Evolutionary conservation across 2,888 invertebrate species (phyloP).

Genomic region (Orchesella flavescens): DNA sequence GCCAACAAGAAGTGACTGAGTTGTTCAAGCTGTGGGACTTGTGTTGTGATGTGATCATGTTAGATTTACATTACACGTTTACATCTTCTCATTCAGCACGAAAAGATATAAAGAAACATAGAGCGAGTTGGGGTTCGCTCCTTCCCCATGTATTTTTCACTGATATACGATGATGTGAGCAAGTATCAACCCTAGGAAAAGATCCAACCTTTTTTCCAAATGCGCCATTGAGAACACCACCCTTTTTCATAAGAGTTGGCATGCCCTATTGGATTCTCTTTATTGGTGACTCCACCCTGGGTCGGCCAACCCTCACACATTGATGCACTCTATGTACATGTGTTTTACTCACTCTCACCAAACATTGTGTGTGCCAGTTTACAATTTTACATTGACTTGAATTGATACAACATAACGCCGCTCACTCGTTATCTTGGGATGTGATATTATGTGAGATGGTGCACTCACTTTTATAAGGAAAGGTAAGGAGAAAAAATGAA

Average conservation of each 20-base stretch:
- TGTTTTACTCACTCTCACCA: too few relatives aligned
- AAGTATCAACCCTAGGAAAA: constrained; percentile 46
- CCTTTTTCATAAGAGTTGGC: constrained; percentile 46
- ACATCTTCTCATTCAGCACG: not conserved
- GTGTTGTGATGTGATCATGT: constrained; percentile 32
- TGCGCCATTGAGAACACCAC: constrained; percentile 63
- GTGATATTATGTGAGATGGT: not conserved
- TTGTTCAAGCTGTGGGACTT: constrained; percentile 20
- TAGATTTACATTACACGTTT: constrained; percentile 16
- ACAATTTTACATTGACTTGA: not conserved
- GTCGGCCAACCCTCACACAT: constrained; percentile 32
- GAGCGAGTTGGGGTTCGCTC: not conserved
- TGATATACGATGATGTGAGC: constrained; percentile 2
- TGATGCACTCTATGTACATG: not conserved
- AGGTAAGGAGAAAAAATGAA: constrained; percentile 20
- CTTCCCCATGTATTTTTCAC: constrained; percentile 2
- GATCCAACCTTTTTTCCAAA: constrained; percentile 61
- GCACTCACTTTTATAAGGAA: not conserved
- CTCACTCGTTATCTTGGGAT: not conserved
- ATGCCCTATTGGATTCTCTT: constrained; percentile 30
- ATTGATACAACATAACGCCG: not conserved
- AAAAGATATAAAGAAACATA: not conserved
- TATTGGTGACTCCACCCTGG: constrained; percentile 41
- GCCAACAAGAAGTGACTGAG: constrained; percentile 51
- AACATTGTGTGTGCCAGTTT: constrained; percentile 6